A percentile compares a stretch with the other conserved stretches of the same genome.
Evolutionary conservation across 1,140 invertebrate genomes (phyloP).

Genomic region (Drosophila novamexicana): DNA sequence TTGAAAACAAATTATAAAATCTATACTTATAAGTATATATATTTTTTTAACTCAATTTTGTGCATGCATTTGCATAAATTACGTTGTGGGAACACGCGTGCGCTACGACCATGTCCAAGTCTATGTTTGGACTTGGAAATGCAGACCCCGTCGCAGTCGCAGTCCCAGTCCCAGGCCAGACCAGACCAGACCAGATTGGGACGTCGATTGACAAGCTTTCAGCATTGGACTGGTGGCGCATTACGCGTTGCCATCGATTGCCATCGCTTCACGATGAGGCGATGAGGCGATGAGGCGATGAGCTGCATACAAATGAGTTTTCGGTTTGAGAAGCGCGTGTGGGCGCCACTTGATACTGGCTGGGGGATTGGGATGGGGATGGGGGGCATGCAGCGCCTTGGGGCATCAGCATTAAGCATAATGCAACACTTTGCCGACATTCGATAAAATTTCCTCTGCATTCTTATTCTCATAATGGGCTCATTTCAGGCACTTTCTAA

Average conservation of each 20-base stretch:
- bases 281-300: slow-evolving; percentile 30
- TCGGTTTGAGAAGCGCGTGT: slow-evolving; percentile 38
- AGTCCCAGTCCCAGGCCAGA: not conserved
- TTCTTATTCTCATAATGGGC: slow-evolving; percentile 43
- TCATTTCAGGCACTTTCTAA: slow-evolving; percentile 65
- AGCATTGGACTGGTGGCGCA: slow-evolving; percentile 58
- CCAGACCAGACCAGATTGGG: not conserved
- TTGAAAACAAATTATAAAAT: slow-evolving; percentile 71
- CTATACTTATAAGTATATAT: slow-evolving; percentile 12
- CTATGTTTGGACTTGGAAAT: not conserved
- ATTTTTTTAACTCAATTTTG: slow-evolving; percentile 24
- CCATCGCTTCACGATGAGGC: slow-evolving; percentile 44
- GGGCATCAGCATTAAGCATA: slow-evolving; percentile 25
- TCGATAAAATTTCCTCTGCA: too few species aligned
- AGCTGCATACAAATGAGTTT: slow-evolving; percentile 70
- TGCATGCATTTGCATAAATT: slow-evolving; percentile 76
- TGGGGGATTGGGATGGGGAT: not conserved
- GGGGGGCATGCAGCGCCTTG: slow-evolving; percentile 22
- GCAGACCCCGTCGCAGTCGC: not conserved
- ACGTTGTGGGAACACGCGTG: slow-evolving; percentile 53
- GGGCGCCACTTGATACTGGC: slow-evolving; percentile 60
- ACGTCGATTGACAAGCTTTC: slow-evolving; percentile 67
- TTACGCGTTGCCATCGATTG: slow-evolving; percentile 72
- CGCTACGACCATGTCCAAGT: not conserved
- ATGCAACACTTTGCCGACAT: slow-evolving; percentile 37